Evolutionary conservation across 2,888 invertebrate species (phyloP).

Genomic region (Diaprepes abbreviatus): DNA sequence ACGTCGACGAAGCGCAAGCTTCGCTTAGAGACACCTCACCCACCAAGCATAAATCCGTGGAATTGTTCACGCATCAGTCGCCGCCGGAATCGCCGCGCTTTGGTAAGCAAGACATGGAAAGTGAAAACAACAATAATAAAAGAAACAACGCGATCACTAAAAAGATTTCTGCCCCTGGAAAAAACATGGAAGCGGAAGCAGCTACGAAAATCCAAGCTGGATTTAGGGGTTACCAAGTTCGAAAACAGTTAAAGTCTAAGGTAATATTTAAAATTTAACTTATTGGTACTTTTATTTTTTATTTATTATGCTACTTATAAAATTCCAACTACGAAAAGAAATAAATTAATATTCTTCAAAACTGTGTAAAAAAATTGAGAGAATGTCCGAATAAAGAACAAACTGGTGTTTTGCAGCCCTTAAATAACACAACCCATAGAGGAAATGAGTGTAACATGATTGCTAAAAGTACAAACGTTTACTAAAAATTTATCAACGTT

Average conservation of each 20-base stretch:
- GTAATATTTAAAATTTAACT: slow-evolving; percentile 54
- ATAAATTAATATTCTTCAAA: no score
- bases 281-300: no score
- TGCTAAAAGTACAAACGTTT: no score
- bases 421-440: no score
- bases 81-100: slow-evolving; percentile 29
- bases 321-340: no score
- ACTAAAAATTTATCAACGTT: no score
- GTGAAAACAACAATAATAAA: slow-evolving; percentile 49
- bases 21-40: slow-evolving; percentile 60
- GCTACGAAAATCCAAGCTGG: slow-evolving; percentile 81
- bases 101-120: slow-evolving; percentile 53
- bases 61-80: slow-evolving; percentile 24
- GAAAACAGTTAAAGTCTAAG: slow-evolving; percentile 66
- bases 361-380: no score
- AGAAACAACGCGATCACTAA: slow-evolving; percentile 41
- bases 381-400: no score
- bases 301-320: background rate
- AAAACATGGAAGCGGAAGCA: slow-evolving; percentile 65
- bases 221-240: slow-evolving; percentile 76
- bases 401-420: no score
- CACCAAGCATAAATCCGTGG: slow-evolving; percentile 41
- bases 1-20: slow-evolving; percentile 59
- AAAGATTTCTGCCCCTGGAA: slow-evolving; percentile 56
- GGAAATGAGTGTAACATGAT: no score